A percentile compares a stretch with the other conserved stretches of the same genome.
Conservation (phyloP, 2,797 vertebrate genomes). For the Acanthis flammea region DNA sequence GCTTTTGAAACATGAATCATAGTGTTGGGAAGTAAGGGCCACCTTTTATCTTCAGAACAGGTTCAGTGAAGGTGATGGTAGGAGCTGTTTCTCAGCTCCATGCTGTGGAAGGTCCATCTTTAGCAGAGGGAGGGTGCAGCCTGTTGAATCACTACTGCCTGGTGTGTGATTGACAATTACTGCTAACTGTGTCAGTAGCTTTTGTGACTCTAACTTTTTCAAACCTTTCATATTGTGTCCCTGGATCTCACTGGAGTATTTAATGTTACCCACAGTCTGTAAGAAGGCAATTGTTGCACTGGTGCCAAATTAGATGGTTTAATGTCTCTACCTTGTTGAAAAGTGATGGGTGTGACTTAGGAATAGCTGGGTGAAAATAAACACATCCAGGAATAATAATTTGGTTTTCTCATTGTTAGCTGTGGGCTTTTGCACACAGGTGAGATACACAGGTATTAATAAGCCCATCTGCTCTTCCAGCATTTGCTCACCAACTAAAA, state of each 20-base stretch:
- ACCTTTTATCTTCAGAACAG: not conserved
- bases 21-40: not conserved
- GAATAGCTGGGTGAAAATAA: not conserved
- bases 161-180: not conserved
- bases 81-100: fast-evolving
- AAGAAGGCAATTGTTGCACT: not conserved
- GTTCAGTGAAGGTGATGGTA: not conserved
- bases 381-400: not conserved
- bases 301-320: not conserved
- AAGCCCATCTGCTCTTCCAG: not conserved
- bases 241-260: not conserved
- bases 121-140: not conserved
- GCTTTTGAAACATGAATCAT: not conserved
- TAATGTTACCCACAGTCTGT: not conserved
- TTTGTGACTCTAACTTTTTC: not conserved
- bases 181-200: not conserved
- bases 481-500: not conserved
- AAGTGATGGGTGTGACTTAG: not conserved
- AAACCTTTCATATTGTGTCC: not conserved
- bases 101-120: not conserved
- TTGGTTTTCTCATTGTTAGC: not conserved
- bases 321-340: not conserved
- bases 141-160: not conserved
- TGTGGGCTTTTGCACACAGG: not conserved
- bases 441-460: not conserved